These are phyloP conservation scores for Lonchura striata DNA, from an alignment of 2,113 vertebrate species.

Conservation along the genomic window DNA sequence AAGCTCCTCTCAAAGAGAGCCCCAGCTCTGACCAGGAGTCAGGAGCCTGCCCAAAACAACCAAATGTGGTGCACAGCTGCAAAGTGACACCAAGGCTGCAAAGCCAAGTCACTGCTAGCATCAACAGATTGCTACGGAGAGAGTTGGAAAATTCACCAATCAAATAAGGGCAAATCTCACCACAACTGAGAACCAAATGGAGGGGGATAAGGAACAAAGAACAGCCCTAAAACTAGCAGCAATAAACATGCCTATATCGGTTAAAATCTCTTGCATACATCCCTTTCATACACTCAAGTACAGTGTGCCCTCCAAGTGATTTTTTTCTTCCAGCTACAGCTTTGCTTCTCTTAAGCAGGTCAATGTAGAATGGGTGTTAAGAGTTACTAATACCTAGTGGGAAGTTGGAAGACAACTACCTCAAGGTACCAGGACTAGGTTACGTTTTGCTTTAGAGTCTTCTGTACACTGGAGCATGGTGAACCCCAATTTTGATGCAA, in stretches of 20 bases:
- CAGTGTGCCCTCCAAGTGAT: background rate
- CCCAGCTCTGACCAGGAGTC: slow-evolving; percentile 28
- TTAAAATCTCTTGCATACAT: background rate
- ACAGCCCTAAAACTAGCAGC: background rate
- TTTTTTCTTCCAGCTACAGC: background rate
- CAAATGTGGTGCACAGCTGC: background rate
- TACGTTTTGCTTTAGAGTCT: background rate
- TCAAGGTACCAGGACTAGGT: background rate
- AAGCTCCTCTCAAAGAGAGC: background rate
- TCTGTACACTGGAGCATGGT: background rate
- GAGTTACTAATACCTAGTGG: background rate
- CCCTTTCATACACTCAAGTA: background rate
- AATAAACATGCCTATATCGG: background rate
- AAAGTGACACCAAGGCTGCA: background rate
- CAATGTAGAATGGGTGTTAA: background rate
- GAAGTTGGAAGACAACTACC: background rate
- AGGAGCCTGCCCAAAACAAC: background rate
- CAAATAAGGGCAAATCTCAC: background rate
- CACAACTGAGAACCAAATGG: background rate
- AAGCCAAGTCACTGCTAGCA: background rate
- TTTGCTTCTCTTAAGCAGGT: background rate
- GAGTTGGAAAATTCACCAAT: background rate
- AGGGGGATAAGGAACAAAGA: background rate
- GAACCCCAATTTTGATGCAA: background rate
- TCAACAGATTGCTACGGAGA: rapidly evolving